Evolutionary conservation across 1,140 invertebrate genomes (phyloP), one percentile per base, ranked within the genome.

Genomic region (Homalodisca vitripennis): DNA sequence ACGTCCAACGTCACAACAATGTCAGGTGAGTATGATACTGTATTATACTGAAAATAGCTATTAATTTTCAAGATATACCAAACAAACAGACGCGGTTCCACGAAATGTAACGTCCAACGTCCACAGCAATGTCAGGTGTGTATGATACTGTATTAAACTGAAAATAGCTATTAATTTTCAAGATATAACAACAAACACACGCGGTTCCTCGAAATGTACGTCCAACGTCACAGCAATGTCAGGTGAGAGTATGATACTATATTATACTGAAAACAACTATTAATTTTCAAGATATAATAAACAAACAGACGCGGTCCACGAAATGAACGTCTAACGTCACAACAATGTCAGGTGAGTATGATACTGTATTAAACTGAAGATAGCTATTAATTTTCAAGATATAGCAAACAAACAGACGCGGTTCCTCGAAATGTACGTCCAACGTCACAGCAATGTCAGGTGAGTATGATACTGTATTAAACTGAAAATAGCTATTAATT

Each of bases 1-100:
- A 98, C 80, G 95, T 99, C 12, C 94, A 98, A 76, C 83, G 94
- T n/a, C 94, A 98, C 79, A 96, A 98, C 77, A 97, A 97, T 78
- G 97, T 98, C 73, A 92, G 89, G 90, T 92, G 79, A 79, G 77
- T 67, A n/a, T n/a, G n/a, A n/a, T n/a, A n/a, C n/a, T 92, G 91
- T 72, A 94, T 94, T 70, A 94, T 95, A 92, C 80, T 94, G 57
- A 94, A 94, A 81, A 95, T 95, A 92, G 92, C 92, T 0, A 90
- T 93, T 76, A 91, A 90, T 12, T 93, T 91, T 77, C 89, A 91
- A 72, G 89, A 92, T 73, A 83, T 83, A 63, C 82, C 83, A n/a
- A 84, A 84, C 29, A 88, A 90, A 66, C 88, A 90, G 75, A 91
- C 86, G 1, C 84, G 91, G 53, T 98, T 98, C 78, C 95, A 98